Base-by-base conservation (phyloP, 2,113 vertebrate genomes). In the Odobenus rosmarus region DNA sequence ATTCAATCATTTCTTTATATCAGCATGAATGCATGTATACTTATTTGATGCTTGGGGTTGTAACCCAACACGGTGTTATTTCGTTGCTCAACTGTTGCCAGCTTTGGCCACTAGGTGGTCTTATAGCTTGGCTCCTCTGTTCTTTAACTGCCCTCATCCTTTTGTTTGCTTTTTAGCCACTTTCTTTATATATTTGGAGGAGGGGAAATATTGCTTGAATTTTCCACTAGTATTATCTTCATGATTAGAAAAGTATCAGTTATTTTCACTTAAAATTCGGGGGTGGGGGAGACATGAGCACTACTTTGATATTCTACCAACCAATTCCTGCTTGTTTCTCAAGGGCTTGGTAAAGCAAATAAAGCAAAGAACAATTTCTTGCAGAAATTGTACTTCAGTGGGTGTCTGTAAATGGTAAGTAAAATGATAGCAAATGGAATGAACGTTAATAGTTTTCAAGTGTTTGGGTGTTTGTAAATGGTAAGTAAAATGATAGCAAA, bases 251-350 rank as follows among this genome's bases (percentile, higher is more conserved):
- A 86, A 33, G 2, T 61, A 39, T 39, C 26, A 49, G 57, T 86
- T 90, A 62, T 79, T 84, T 92, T 83, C 39, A 46, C 26, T 88
- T 77, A 69, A 92, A 88, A 92, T 6, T 71, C 31, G 16, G 31
- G 15, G 21, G 11, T 46, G 7, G 14, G 21, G 59, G 67, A 31
- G 51, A 82, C 53, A 42, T 61, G 84, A 36, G 33, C 16, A 53
- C 55, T 72, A 46, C 42, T 88, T 87, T 81, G 46, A 82, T 82
- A 59, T 74, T 94, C 46, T 81, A 24, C 53, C n/a, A 62, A 46
- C 28, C 39, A 24, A 39, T 77, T 82, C 88, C 49, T 93, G n/a
- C 81, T 93, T 80, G 49, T 80, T 93, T 88, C 16, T 89, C 74
- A 93, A 82, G 53, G 80, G 51, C 51, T 81, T 61, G 67, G 57